Percentiles rank a stretch among this genome's conserved stretches.
Conservation (phyloP, 1,140 invertebrate genomes). For the Pogonus chalceus region DNA sequence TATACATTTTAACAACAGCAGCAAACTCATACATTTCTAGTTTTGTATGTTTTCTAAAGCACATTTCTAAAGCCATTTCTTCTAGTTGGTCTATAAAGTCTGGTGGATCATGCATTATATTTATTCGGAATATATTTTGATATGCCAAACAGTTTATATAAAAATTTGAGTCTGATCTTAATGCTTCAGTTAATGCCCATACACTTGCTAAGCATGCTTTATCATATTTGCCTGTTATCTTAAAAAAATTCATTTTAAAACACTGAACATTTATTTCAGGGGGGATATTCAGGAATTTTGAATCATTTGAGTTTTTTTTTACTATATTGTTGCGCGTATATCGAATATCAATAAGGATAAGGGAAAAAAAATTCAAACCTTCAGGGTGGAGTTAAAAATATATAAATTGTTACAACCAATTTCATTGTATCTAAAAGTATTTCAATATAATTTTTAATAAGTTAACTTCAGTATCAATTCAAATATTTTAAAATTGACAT, state of each 20-base stretch:
- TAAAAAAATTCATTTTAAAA: too few relatives aligned
- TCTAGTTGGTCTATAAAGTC: not conserved
- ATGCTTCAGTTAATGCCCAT: not conserved
- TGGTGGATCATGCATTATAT: not conserved
- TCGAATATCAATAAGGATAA: too few relatives aligned
- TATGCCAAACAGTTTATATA: not conserved
- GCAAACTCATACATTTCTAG: not conserved
- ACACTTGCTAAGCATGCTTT: not conserved
- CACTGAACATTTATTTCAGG: too few relatives aligned
- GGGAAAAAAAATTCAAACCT: too few relatives aligned
- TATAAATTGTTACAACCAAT: too few relatives aligned
- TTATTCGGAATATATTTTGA: not conserved
- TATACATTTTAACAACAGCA: not conserved
- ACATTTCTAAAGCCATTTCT: not conserved
- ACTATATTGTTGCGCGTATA: too few relatives aligned
- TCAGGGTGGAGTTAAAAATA: too few relatives aligned
- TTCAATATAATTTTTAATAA: not conserved
- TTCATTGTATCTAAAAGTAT: too few relatives aligned
- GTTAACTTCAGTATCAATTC: not conserved
- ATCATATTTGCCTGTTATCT: not conserved
- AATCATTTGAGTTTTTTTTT: too few relatives aligned
- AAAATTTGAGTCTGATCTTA: not conserved
- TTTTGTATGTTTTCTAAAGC: not conserved
- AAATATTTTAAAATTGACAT: not conserved
- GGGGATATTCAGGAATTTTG: too few relatives aligned